Evolutionary conservation across 2,888 invertebrate genomes (phyloP).

Genomic region (Trachelus troglodyta): DNA sequence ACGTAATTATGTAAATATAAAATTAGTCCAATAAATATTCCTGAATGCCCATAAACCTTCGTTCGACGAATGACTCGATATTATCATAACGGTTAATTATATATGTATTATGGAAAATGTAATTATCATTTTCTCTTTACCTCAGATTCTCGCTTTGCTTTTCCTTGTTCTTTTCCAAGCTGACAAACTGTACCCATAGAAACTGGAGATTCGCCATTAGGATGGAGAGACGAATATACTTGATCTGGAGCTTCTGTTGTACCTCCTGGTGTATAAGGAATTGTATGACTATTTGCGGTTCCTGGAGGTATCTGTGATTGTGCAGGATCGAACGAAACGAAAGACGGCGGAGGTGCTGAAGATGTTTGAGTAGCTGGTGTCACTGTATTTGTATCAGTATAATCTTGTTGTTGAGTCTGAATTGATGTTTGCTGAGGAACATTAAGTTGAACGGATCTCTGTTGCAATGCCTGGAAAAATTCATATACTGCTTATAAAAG

Average conservation of each 20-base stretch:
- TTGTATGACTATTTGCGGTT: neutral
- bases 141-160: slow-evolving; percentile 38
- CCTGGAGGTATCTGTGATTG: neutral
- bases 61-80: neutral
- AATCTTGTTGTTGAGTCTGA: neutral
- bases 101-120: neutral
- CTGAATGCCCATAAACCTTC: neutral
- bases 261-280: neutral
- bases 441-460: neutral
- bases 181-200: neutral
- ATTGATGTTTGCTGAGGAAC: neutral
- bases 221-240: neutral
- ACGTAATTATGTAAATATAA: neutral
- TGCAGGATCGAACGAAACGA: neutral
- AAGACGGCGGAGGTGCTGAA: neutral
- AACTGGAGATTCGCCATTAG: neutral
- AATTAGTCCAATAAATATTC: neutral
- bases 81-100: neutral
- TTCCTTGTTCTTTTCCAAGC: slow-evolving; percentile 25
- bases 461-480: neutral
- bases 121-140: slow-evolving; percentile 25
- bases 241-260: neutral
- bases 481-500: neutral
- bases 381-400: neutral
- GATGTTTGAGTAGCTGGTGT: neutral